phyloP scores from a whole-genome alignment of 2,113 vertebrate genomes.

The Loxodonta africana region DNA sequence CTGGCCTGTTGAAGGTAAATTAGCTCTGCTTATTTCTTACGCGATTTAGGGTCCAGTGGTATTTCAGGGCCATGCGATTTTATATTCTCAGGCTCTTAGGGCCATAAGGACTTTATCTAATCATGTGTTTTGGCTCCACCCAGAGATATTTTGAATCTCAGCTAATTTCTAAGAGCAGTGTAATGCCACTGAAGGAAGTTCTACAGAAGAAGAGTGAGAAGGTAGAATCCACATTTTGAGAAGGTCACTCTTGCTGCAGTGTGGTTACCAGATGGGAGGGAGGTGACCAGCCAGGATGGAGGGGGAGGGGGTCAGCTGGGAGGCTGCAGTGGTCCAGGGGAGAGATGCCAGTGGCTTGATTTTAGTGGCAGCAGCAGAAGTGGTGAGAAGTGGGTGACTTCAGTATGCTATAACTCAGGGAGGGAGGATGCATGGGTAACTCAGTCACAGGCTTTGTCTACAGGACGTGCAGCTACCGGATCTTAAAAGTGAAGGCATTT shows the following conservation, averaged over 20 bases:
- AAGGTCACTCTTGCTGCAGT: neutral
- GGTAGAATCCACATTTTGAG: neutral
- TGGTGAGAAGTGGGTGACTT: neutral
- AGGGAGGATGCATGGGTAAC: neutral
- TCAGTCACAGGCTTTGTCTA: neutral
- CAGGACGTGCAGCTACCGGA: neutral
- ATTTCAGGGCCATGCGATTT: neutral
- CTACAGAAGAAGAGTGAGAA: neutral
- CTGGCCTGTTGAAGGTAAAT: neutral
- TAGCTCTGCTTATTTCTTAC: neutral
- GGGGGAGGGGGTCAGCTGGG: neutral
- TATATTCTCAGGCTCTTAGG: neutral
- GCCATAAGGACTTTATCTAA: neutral
- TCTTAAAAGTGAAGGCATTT: neutral
- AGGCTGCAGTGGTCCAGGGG: neutral
- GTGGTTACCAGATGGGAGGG: neutral
- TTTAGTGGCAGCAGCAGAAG: neutral
- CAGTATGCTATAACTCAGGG: neutral
- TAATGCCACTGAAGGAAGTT: neutral
- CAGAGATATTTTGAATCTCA: neutral
- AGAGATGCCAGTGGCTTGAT: neutral
- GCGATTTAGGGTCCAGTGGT: neutral
- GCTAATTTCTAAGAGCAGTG: neutral
- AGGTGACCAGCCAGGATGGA: neutral
- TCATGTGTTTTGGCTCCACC: neutral